These are phyloP conservation scores for Apodemus speciosus DNA, from an alignment of 2,113 vertebrate species.

Conservation along the genomic window DNA sequence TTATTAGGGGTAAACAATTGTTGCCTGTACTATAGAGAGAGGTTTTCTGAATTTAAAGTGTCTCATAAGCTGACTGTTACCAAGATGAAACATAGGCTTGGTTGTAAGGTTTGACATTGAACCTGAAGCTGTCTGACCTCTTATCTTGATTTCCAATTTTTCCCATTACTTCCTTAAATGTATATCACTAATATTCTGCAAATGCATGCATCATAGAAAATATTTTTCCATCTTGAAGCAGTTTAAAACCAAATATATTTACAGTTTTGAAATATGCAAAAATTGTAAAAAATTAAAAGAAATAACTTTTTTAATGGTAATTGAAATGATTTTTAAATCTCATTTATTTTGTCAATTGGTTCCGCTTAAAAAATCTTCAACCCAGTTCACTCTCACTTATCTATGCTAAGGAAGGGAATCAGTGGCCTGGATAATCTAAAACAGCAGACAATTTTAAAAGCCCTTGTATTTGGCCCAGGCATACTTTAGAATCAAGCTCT, in stretches of 20 bases:
- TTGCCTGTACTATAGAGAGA: neutral
- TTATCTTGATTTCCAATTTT: constrained; percentile 28
- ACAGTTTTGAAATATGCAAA: constrained; percentile 58
- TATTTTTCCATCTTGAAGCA: constrained; percentile 22
- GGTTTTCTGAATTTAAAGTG: constrained; percentile 48
- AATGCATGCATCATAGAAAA: neutral
- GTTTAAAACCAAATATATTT: constrained; percentile 52
- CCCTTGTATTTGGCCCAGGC: constrained; percentile 66
- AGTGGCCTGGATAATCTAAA: constrained; percentile 77
- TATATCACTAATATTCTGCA: constrained; percentile 32
- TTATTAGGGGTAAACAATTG: neutral
- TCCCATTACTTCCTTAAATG: constrained; percentile 17
- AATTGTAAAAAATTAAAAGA: neutral
- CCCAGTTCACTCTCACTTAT: constrained; percentile 71
- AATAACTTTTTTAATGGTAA: constrained; percentile 61
- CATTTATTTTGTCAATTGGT: constrained; percentile 76
- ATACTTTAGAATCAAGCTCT: constrained; percentile 76
- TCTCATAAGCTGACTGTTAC: neutral
- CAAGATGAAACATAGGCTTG: constrained; percentile 19
- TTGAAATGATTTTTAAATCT: constrained; percentile 72
- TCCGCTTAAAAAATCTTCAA: constrained; percentile 73
- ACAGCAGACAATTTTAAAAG: constrained; percentile 77
- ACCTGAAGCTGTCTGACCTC: constrained; percentile 45
- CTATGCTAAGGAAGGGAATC: constrained; percentile 68
- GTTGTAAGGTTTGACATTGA: constrained; percentile 62